Base-by-base conservation (phyloP, 2,113 vertebrate genomes). In the Apodemus sylvaticus region DNA sequence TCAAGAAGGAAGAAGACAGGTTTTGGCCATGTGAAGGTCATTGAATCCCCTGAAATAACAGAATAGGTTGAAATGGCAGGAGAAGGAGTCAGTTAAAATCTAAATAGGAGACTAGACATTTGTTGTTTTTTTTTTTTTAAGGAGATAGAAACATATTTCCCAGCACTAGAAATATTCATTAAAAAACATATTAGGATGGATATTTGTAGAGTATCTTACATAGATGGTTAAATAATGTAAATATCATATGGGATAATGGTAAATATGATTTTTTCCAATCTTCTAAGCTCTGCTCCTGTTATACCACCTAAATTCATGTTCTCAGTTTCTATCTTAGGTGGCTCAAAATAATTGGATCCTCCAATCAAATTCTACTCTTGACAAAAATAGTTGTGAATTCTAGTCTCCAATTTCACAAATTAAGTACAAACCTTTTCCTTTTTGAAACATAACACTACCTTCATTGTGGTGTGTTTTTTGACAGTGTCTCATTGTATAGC, bases 261-360 rank as follows among this genome's bases (percentile, higher is more conserved):
- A 85, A 97, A 78, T 62, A 78, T 8, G 82, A 97, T 90, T 94
- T 96, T 94, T 96, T 91, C 90, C 34, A 66, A 58, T 91, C 13
- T 42, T 91, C 22, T 24, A 64, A 93, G 26, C 20, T 85, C 70
- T 90, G 39, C 9, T 85, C n/a, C 91, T 17, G 77, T 16, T 55
- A 85, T 17, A 74, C 53, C 83, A 88, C 68, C 78, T 60, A 64
- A 85, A 94, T 48, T 34, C 76, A 71, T 62, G 10, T 68, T 89
- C 48, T 89, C 55, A 85, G 64, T 26, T 10, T 90, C 60, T 83
- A 55, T 71, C 24, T 90, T 93, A 91, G 6, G 31, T 70, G 48
- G 29, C 29, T 88, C n/a, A 95, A 85, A 85, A 77, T 45, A 91
- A 58, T n/a, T 87, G 42, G 10, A 36, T 26, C 22, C 77, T 34